Conservation (phyloP, 2,888 invertebrate species). For the Heterodera filipjevi region DNA sequence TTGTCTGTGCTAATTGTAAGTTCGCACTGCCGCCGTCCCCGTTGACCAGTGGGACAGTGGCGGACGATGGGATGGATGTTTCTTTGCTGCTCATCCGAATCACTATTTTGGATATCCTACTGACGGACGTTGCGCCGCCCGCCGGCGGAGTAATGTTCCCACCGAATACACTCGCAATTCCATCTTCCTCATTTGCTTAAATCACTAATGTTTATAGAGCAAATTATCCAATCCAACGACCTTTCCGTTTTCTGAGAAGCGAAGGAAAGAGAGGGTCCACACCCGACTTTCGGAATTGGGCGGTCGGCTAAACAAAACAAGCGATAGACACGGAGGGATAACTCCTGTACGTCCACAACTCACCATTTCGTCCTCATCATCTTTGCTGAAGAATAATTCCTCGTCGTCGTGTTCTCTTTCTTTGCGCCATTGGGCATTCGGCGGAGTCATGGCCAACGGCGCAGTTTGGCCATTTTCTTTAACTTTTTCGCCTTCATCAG, state of each 20-base stretch:
- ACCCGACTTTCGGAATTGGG: constrained; percentile 50
- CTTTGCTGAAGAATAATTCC: constrained; percentile 61
- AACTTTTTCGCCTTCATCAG: neutral
- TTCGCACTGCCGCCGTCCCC: neutral
- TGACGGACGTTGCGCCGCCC: constrained; percentile 26
- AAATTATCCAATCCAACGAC: constrained; percentile 5
- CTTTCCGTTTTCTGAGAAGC: constrained; percentile 39
- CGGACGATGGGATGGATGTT: constrained; percentile 17
- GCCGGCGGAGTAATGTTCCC: constrained; percentile 43
- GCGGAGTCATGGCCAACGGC: constrained; percentile 21
- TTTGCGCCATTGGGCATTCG: constrained; percentile 42
- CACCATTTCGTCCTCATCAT: constrained; percentile 52
- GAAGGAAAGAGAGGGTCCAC: constrained; percentile 59
- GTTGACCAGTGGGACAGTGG: constrained; percentile 13
- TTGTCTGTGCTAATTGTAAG: neutral
- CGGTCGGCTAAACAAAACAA: constrained; percentile 4
- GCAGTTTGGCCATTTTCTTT: constrained; percentile 5
- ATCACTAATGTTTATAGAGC: neutral
- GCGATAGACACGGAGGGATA: neutral
- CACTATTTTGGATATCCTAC: constrained; percentile 40
- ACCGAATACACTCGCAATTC: constrained; percentile 45
- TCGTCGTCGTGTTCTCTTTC: constrained; percentile 53
- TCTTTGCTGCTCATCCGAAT: constrained; percentile 38
- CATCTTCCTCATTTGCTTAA: constrained; percentile 45
- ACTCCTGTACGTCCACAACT: neutral